Percentiles rank a stretch among this genome's conserved stretches.
phyloP scores from a whole-genome alignment of 2,888 invertebrate genomes.

The Idaea biselata region DNA sequence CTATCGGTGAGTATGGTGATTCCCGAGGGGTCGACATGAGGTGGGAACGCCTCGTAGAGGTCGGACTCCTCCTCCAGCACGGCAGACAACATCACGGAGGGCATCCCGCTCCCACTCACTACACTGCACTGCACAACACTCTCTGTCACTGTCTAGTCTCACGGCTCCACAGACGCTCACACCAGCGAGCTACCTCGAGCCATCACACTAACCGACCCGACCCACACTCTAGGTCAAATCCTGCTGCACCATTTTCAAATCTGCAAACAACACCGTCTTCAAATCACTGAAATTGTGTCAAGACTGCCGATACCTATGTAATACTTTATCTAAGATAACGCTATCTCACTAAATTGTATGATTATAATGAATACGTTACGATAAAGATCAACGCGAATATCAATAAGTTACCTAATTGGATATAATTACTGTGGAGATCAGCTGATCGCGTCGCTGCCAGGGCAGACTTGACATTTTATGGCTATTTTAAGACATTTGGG shows the following conservation, averaged over 20 bases:
- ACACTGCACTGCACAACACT: slow-evolving; percentile 59
- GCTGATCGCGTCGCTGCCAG: slow-evolving; percentile 76
- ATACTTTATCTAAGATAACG: slow-evolving; percentile 47
- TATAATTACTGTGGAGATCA: slow-evolving; percentile 73
- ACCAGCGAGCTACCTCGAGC: slow-evolving; percentile 62
- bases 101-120: slow-evolving; percentile 69
- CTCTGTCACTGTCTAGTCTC: slow-evolving; percentile 39
- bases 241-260: slow-evolving; percentile 80
- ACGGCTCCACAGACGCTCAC: slow-evolving; percentile 61
- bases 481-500: slow-evolving; percentile 77
- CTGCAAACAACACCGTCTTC: slow-evolving; percentile 59
- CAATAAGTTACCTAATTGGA: slow-evolving; percentile 67
- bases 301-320: slow-evolving; percentile 43
- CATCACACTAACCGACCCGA: slow-evolving; percentile 53
- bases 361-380: slow-evolving; percentile 45
- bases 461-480: slow-evolving; percentile 74
- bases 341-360: slow-evolving; percentile 52
- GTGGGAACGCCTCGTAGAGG: slow-evolving; percentile 89
- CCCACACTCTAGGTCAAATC: slow-evolving; percentile 74
- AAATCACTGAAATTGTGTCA: slow-evolving; percentile 50
- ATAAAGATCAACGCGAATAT: slow-evolving; percentile 45
- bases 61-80: slow-evolving; percentile 88
- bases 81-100: slow-evolving; percentile 86
- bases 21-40: slow-evolving; percentile 89
- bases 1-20: slow-evolving; percentile 86